Evolutionary conservation across 2,888 invertebrate genomes (phyloP), one percentile per base, ranked within the genome.

Genomic region (Himalopsyche japonica): DNA sequence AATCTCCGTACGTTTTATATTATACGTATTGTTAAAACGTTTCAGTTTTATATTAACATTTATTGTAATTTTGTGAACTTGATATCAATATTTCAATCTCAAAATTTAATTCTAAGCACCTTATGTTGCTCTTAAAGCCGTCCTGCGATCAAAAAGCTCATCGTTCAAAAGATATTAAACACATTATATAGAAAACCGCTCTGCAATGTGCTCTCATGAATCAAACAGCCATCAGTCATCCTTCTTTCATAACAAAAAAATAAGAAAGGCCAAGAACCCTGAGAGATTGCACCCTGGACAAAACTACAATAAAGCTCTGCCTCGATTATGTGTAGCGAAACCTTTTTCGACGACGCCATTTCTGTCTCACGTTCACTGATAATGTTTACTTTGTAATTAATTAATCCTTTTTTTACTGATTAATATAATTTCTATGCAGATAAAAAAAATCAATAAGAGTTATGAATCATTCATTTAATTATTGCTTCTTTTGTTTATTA

Each of bases 121-220:
- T 30, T 57, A 57, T 57, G 57, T 57, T 57, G 57, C 57, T 85
- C 64, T 79, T 83, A 86, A 77, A 84, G 34, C 82, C 81, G 80
- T 83, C 49, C 82, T 81, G 81, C 77, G 79, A 84, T 86, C 82
- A 84, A 86, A 80, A 81, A 84, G 81, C 84, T 83, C 86, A 84
- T 86, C 86, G 84, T 86, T 85, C 82, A 86, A 85, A 86, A 83
- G 83, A 86, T 86, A 86, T 86, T 86, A 86, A 86, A 86, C 86
- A 82, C 83, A 80, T 85, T 86, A 85, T 86, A 86, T 85, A 85
- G 85, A 85, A 86, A 86, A 83, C 84, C 84, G 84, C 82, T 83
- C 84, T 80, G 83, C 84, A 85, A 84, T 85, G 82, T 85, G 82
- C 82, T 82, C 86, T 85, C 86, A 86, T 86, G 86, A 86, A 86